Base-by-base conservation (phyloP, 2,113 vertebrate genomes). In the Origma solitaria region DNA sequence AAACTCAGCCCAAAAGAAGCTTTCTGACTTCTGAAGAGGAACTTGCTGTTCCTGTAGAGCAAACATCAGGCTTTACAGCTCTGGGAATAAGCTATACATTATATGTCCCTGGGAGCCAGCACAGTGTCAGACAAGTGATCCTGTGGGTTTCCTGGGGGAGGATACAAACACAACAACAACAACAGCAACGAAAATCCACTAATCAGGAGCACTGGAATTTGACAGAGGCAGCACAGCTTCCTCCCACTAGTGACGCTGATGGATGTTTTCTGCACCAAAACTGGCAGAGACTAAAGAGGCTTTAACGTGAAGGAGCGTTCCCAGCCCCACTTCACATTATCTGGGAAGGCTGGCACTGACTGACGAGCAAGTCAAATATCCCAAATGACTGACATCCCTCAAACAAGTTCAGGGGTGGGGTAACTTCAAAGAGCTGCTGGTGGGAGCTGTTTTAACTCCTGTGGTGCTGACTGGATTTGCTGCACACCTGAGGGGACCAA, bases 261-360 rank as follows among this genome's bases (percentile, higher is more conserved):
- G 91, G 96, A 98, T 97, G 96, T 38, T 94, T 97, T 81, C 85
- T 57, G 30, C 50, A 95, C 94, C 89, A 95, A 91, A 97, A 88
- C 82, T 97, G 97, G 96, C 98, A 98, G 50, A 95, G 97, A 98
- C 93, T 80, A 83, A 97, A 96, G 87, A 96, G 88, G 58, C 30
- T 15, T 82, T 72, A 96, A 95, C 4, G 0, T 14, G 61, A 61
- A 88, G 56, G 49, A 90, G 72, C 89, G 90, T 89, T 96, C 70
- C 91, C 80, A 20, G 37, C 58, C 90, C 80, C 80, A 93, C 75
- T 86, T 90, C 78, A 42, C 77, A 28, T 33, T 65, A 83, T 78
- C 94, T 93, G 86, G 93, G 89, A 96, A 96, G 88, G 87, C 60
- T 94, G 87, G 82, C 87, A 57, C 75, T 66, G 85, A 94, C 91